Percentiles rank a stretch among this genome's conserved stretches.
phyloP scores from a whole-genome alignment of 2,888 invertebrate genomes.

The Aricia artaxerxes region DNA sequence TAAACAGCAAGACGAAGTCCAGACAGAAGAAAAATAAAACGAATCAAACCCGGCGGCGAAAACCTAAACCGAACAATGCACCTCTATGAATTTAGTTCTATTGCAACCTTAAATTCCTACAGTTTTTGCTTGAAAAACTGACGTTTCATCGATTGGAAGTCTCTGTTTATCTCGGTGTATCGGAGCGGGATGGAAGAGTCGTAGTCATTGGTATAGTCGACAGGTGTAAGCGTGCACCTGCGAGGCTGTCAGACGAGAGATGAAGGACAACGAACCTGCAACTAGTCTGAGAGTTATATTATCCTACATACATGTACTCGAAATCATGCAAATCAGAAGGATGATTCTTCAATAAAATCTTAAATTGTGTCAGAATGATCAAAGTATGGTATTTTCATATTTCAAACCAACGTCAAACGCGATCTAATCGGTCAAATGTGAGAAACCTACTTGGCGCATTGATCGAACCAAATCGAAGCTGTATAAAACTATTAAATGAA shows the following conservation, averaged over 20 bases:
- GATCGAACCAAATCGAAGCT: too few species aligned
- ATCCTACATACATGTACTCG: slow-evolving; percentile 17
- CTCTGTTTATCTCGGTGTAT: slow-evolving; percentile 52
- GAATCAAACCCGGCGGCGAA: slow-evolving; percentile 38
- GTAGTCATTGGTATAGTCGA: slow-evolving; percentile 63
- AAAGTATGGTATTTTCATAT: too few species aligned
- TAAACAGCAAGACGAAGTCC: slow-evolving; percentile 69
- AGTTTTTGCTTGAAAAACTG: slow-evolving; percentile 79
- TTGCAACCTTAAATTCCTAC: slow-evolving; percentile 70
- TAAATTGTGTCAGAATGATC: too few species aligned
- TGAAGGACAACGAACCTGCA: slow-evolving; percentile 68
- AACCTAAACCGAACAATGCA: slow-evolving; percentile 71
- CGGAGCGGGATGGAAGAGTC: slow-evolving; percentile 61
- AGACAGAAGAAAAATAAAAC: slow-evolving; percentile 74
- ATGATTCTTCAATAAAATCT: too few species aligned
- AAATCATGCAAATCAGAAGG: too few species aligned
- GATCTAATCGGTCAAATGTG: too few species aligned
- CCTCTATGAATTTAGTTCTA: slow-evolving; percentile 60
- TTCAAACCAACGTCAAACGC: too few species aligned
- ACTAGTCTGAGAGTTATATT: slow-evolving; percentile 34
- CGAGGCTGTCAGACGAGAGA: slow-evolving; percentile 66
- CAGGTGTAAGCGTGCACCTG: slow-evolving; percentile 78
- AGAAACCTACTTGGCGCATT: too few species aligned
- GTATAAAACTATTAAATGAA: too few species aligned
- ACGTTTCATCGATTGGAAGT: slow-evolving; percentile 68